These are phyloP conservation scores for Phrynocephalus versicolor DNA, from an alignment of 2,113 vertebrate species.

Conservation along the genomic window DNA sequence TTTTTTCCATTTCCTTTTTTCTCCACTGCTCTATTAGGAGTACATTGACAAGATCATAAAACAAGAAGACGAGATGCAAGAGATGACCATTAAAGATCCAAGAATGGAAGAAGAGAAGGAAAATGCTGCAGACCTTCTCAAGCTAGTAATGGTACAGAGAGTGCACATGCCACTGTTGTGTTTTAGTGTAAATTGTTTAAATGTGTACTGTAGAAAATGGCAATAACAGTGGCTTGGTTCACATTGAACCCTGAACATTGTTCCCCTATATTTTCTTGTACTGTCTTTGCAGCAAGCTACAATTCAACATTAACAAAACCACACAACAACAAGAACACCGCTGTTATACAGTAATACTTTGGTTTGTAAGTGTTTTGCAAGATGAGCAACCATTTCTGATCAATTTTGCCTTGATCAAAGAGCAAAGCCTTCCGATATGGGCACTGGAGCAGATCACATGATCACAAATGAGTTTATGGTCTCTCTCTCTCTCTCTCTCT, in stretches of 20 bases:
- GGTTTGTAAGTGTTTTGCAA: too few relatives aligned
- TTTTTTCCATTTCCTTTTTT: background rate
- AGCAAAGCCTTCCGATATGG: too few relatives aligned
- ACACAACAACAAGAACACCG: too few relatives aligned
- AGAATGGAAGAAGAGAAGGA: constrained; percentile 76
- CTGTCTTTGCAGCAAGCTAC: too few relatives aligned
- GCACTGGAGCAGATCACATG: too few relatives aligned
- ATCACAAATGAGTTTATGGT: too few relatives aligned
- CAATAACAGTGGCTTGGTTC: background rate
- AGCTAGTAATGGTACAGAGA: constrained; percentile 77
- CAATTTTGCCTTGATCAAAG: too few relatives aligned
- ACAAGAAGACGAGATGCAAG: constrained; percentile 75
- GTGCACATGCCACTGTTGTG: background rate
- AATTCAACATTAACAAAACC: too few relatives aligned
- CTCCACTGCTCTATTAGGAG: constrained; percentile 67
- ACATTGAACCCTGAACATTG: background rate
- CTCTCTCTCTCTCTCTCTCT: too few relatives aligned
- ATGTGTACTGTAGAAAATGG: background rate
- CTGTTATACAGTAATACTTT: too few relatives aligned
- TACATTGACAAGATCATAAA: constrained; percentile 83
- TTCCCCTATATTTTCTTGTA: background rate
- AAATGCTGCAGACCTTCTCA: constrained; percentile 76
- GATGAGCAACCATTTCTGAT: too few relatives aligned
- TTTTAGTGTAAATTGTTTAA: background rate
- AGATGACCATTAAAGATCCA: constrained; percentile 83